Percentiles rank a stretch among this genome's conserved stretches.
Conservation (phyloP, 2,113 vertebrate species). For the Bungarus multicinctus region DNA sequence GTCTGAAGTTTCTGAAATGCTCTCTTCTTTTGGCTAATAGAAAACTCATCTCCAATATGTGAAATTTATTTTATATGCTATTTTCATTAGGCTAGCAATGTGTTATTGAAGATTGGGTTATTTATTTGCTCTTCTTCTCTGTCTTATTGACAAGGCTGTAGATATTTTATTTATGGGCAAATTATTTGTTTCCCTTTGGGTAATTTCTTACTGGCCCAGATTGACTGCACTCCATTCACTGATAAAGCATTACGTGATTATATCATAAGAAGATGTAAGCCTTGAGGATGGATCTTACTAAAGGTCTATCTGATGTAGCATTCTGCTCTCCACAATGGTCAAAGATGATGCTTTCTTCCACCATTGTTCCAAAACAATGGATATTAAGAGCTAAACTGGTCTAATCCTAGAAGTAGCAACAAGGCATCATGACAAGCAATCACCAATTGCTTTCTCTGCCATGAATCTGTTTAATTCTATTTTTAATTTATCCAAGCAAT, state of each 20-base stretch:
- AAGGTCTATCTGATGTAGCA: background rate
- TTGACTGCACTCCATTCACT: background rate
- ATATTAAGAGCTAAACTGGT: background rate
- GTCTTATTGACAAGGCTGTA: background rate
- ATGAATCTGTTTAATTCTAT: background rate
- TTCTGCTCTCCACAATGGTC: background rate
- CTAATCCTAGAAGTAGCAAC: background rate
- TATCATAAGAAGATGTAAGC: background rate
- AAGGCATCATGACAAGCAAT: background rate
- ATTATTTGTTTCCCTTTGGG: background rate
- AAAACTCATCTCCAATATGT: background rate
- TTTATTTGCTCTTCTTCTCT: background rate
- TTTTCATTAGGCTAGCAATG: background rate
- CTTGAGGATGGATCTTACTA: background rate
- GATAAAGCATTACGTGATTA: background rate
- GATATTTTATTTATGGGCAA: background rate
- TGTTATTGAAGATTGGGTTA: background rate
- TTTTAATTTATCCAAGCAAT: background rate
- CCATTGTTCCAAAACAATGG: background rate
- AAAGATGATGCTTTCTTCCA: background rate
- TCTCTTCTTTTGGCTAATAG: background rate
- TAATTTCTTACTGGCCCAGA: background rate
- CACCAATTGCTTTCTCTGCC: background rate
- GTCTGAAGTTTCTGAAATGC: background rate
- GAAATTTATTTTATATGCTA: background rate